These are phyloP conservation scores for Melanaphis sacchari DNA, from an alignment of 1,140 invertebrate species.

Conservation along the genomic window DNA sequence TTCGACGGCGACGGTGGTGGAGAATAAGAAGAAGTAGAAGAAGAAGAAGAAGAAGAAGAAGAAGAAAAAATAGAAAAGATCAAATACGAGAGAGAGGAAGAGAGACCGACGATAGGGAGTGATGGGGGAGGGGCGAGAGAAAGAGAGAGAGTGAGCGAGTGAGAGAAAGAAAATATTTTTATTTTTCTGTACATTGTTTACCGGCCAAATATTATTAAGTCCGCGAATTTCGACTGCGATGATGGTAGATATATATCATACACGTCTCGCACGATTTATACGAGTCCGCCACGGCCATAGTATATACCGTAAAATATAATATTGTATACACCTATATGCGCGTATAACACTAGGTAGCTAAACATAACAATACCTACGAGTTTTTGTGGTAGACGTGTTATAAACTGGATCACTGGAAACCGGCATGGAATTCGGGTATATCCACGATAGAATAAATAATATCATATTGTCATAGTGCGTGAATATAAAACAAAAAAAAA, in stretches of 20 bases:
- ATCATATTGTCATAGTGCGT: neutral
- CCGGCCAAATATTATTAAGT: neutral
- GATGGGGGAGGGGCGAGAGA: neutral
- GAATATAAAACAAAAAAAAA: neutral
- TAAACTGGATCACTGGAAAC: constrained; percentile 39
- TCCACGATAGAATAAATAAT: neutral
- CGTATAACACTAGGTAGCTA: neutral
- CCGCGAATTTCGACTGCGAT: constrained; percentile 14
- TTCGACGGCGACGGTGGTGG: neutral
- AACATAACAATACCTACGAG: neutral
- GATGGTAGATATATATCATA: neutral
- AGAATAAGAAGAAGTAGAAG: neutral
- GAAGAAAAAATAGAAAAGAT: neutral
- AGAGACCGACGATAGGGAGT: too few relatives aligned
- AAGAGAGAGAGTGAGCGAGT: neutral
- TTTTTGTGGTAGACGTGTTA: neutral
- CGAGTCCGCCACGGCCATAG: constrained; percentile 20
- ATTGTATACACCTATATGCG: neutral
- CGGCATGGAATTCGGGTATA: constrained; percentile 5
- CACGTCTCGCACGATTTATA: neutral
- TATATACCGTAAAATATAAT: constrained; percentile 12
- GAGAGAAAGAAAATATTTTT: neutral
- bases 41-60: neutral
- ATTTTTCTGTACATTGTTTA: constrained; percentile 1
- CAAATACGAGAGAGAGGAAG: neutral